Base-by-base conservation (phyloP, 2,888 invertebrate species). In the Pollenia amentaria region DNA sequence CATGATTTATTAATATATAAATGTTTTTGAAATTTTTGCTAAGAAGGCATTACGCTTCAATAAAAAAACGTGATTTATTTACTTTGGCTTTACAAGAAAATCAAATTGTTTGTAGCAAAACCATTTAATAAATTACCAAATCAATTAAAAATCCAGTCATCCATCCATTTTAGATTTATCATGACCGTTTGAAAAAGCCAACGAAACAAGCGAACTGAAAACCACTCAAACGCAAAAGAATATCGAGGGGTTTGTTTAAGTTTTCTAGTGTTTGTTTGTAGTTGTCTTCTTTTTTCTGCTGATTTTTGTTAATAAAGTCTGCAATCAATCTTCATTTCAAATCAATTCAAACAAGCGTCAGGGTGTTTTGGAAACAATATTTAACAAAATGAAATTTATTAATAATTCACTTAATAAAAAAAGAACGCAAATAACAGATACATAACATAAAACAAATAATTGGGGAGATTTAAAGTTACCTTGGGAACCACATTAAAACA, bases 261-360 rank as follows among this genome's bases (percentile, higher is more conserved):
- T 29, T 29, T 29, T 6, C 29, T 29, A 29, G 29, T 29, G 29
- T 29, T 29, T 16, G n/a, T 18, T 51, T 51, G 51, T 51, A 8
- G n/a, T 51, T 51, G 14, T 10, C 8, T 9, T 18, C 3, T 51
- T n/a, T n/a, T 3, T 14, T 62, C 18, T 42, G 16, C 40, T 62
- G 46, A 70, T 70, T 42, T 11, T 48, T 65, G 53, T 55, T 53
- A 29, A 16, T 51, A 18, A 70, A 42, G 64, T 40, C 21, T 62
- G 64, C n/a, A 53, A 79, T 79, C 62, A 79, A 79, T 79, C 64
- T 64, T 72, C 12, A 79, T 79, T 64, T 44, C 40, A 14, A 79
- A 51, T 40, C 18, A 42, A 67, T 55, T 57, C 21, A n/a, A 29
- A 46, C 21, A 67, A 51, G 29, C 29, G 29, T 29, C 29, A 6